Conservation (phyloP, 2,113 vertebrate genomes). For the Poeciliopsis turrubarensis region DNA sequence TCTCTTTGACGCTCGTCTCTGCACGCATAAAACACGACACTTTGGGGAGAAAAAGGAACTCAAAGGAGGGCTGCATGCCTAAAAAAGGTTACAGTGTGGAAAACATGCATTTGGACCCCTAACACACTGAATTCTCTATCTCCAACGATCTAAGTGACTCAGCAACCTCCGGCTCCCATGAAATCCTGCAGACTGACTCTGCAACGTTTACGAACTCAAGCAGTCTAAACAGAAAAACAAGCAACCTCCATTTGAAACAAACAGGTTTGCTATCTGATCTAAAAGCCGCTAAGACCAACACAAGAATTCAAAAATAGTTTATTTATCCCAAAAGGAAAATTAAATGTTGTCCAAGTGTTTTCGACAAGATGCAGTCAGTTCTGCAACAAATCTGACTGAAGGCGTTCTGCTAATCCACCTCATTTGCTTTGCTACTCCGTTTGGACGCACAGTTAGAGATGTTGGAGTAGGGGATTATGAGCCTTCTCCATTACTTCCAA, state of each 20-base stretch:
- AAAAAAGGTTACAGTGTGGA: slow-evolving; percentile 47
- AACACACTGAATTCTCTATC: background rate
- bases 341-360: too few relatives aligned
- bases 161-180: slow-evolving; percentile 13
- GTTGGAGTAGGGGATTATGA: too few relatives aligned
- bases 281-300: background rate
- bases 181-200: slow-evolving; percentile 4
- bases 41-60: slow-evolving; percentile 73
- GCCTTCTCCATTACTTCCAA: too few relatives aligned
- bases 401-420: too few relatives aligned
- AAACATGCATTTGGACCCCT: slow-evolving; percentile 23
- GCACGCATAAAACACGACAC: slow-evolving; percentile 67
- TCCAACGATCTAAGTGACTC: background rate
- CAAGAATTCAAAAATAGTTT: too few relatives aligned
- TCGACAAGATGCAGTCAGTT: too few relatives aligned
- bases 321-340: too few relatives aligned
- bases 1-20: slow-evolving; percentile 55
- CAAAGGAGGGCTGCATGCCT: slow-evolving; percentile 39
- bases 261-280: background rate
- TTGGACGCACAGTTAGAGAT: too few relatives aligned
- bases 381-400: too few relatives aligned
- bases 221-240: slow-evolving; percentile 7
- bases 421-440: too few relatives aligned
- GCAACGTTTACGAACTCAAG: background rate
- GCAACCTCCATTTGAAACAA: slow-evolving; percentile 3